Conservation (phyloP, 2,888 invertebrate species). For the Chrysolina americana region DNA sequence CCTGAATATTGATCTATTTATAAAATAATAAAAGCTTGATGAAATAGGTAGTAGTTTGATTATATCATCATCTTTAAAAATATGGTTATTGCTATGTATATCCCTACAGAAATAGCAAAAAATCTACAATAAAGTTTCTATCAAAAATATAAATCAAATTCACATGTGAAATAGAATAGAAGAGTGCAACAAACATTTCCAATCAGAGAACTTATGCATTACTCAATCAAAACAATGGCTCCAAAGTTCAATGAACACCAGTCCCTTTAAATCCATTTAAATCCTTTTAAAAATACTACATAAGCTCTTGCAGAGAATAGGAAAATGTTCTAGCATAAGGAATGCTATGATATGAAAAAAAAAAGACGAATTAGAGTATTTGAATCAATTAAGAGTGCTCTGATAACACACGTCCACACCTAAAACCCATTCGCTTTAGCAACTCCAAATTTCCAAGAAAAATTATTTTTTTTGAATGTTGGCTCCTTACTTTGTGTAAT, state of each 20-base stretch:
- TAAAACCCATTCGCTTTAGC: constrained; percentile 3
- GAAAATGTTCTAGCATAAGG: background rate
- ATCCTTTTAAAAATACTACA: background rate
- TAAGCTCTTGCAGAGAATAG: background rate
- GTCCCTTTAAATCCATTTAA: constrained; percentile 23
- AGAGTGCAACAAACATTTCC: background rate
- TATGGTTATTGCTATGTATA: background rate
- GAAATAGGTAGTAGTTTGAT: too few relatives aligned
- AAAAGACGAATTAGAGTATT: background rate
- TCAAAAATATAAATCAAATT: too few relatives aligned
- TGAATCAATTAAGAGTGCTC: background rate
- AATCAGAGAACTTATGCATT: background rate
- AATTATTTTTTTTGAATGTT: background rate
- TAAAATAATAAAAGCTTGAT: too few relatives aligned
- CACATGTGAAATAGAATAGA: background rate
- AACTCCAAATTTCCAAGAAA: background rate
- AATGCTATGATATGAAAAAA: background rate
- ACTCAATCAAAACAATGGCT: constrained; percentile 22
- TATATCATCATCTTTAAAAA: too few relatives aligned
- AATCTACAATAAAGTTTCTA: background rate
- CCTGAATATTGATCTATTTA: too few relatives aligned
- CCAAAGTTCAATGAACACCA: constrained; percentile 19
- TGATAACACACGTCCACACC: constrained; percentile 12
- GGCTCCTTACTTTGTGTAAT: too few relatives aligned
- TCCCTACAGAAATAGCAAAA: background rate